These are phyloP conservation scores for Drosophila teissieri DNA, from an alignment of 1,140 invertebrate species.

Conservation along the genomic window DNA sequence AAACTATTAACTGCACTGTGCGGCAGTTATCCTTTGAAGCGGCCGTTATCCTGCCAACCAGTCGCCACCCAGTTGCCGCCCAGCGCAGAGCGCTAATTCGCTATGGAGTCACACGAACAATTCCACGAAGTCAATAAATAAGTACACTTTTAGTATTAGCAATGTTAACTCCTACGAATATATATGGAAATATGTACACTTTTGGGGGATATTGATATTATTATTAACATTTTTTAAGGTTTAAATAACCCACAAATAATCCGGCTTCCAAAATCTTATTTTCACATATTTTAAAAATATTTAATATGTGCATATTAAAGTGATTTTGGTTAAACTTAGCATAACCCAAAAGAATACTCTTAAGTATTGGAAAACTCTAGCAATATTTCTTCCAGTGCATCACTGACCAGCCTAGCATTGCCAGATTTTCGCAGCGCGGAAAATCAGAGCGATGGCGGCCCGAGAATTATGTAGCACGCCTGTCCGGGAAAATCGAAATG, in stretches of 20 bases:
- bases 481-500: conserved; percentile 21
- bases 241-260: too few species aligned
- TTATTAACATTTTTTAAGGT: too few species aligned
- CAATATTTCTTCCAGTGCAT: conserved; percentile 6
- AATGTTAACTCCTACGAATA: too few species aligned
- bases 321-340: too few species aligned
- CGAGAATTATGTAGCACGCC: conserved; percentile 48
- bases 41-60: conserved; percentile 35
- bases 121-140: neutral
- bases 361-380: too few species aligned
- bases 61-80: conserved; percentile 25
- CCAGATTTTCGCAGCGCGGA: conserved; percentile 54
- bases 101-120: conserved; percentile 21
- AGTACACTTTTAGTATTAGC: neutral
- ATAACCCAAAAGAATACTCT: too few species aligned
- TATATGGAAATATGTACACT: too few species aligned
- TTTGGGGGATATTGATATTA: too few species aligned
- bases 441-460: conserved; percentile 59
- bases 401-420: conserved; percentile 35
- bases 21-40: conserved; percentile 31
- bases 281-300: too few species aligned
- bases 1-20: conserved; percentile 74
- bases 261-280: too few species aligned
- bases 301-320: too few species aligned
- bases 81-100: conserved; percentile 41